These are phyloP conservation scores for Cataglyphis livida DNA, from an alignment of 2,888 invertebrate species.

Conservation along the genomic window DNA sequence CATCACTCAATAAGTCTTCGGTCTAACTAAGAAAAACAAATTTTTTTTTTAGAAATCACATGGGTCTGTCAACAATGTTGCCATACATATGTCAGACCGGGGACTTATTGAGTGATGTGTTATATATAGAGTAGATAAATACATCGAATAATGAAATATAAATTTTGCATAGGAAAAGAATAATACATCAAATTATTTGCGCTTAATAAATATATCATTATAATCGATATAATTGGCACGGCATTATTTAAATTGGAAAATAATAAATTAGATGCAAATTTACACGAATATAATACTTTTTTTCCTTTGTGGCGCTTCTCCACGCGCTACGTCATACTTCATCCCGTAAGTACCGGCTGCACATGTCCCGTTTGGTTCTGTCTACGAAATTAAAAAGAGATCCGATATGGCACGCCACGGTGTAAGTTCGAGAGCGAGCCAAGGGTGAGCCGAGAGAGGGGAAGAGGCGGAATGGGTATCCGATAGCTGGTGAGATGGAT, in stretches of 20 bases:
- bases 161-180: neutral
- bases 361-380: slow-evolving; percentile 25
- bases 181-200: neutral
- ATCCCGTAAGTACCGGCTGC: slow-evolving; percentile 29
- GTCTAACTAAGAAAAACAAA: too few relatives aligned
- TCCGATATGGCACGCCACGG: slow-evolving; percentile 56
- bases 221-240: neutral
- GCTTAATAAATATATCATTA: neutral
- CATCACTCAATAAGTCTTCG: too few relatives aligned
- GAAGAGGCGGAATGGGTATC: slow-evolving; percentile 64
- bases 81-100: too few relatives aligned
- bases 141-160: neutral
- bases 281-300: neutral
- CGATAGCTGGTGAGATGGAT: slow-evolving; percentile 76
- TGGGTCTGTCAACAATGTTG: too few relatives aligned
- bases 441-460: slow-evolving; percentile 47
- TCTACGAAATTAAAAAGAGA: slow-evolving; percentile 49
- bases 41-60: too few relatives aligned
- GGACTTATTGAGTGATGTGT: too few relatives aligned
- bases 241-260: neutral
- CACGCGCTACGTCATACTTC: slow-evolving; percentile 1
- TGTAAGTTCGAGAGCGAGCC: slow-evolving; percentile 65
- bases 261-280: neutral
- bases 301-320: neutral
- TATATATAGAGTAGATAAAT: too few relatives aligned